Evolutionary conservation across 2,888 invertebrate genomes (phyloP), one percentile per base, ranked within the genome.

Genomic region (Hirtodrosophila cameraria): DNA sequence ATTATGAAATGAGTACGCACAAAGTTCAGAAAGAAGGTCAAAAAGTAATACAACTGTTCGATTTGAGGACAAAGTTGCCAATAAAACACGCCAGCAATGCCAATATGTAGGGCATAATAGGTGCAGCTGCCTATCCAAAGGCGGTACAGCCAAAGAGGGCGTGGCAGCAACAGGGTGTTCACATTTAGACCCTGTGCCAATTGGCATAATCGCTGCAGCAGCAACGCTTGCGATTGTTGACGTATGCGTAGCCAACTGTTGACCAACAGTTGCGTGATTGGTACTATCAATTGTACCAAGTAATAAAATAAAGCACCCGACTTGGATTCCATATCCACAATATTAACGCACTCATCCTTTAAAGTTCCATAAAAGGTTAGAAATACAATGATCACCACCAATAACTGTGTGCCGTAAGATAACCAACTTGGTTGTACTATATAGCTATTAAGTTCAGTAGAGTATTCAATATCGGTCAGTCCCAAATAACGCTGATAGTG

Each of bases 401-500:
- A 3, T 2, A 52, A 8, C 3, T 61, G 35, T 1, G 8, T 9
- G 9, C 8, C 9, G 16, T 23, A 36, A 2, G 61, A 38, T 1
- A 2, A 7, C n/a, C 15, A 25, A 16, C 16, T 43, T 1, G 23
- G 4, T 6, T 30, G n/a, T 1, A 45, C 2, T n/a, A 49, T 4
- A 41, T 64, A 64, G 2, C 16, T 2, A 2, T 28, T 6, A 2
- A 13, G 3, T 2, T 16, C n/a, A 5, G 5, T n/a, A 2, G 36
- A 57, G 27, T 46, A 65, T 9, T 27, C 36, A 0, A 57, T 39
- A 2, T 65, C 36, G 12, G 25, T 46, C 3, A 65, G 13, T 16
- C 31, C 65, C 31, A 65, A n/a, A 12, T 46, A 52, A 1, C 65
- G 57, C 8, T 64, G 65, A 41, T 52, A 64, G 8, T 64, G 57